Conservation (phyloP, 2,888 invertebrate species). For the Ditula angustiorana region DNA sequence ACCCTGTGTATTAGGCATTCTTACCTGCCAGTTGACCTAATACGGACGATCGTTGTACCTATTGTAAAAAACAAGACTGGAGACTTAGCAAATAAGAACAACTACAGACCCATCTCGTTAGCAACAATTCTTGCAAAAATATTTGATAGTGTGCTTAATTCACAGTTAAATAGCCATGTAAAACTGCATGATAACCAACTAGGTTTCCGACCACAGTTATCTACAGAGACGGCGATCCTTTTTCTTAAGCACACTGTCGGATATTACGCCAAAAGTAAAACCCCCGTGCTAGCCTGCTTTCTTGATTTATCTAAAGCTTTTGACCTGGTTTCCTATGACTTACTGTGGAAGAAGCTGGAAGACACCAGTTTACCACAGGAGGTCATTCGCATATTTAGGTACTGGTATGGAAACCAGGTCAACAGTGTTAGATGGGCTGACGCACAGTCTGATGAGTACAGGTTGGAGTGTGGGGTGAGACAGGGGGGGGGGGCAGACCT, state of each 20-base stretch:
- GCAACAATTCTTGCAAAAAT: constrained; percentile 43
- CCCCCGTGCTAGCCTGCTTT: constrained; percentile 40
- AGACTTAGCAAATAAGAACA: constrained; percentile 38
- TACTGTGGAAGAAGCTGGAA: constrained; percentile 31
- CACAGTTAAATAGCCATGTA: constrained; percentile 37
- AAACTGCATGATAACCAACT: constrained; percentile 45
- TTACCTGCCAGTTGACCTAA: constrained; percentile 28
- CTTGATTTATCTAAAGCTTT: constrained; percentile 42
- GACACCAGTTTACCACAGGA: constrained; percentile 11
- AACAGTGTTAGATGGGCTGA: too few species aligned
- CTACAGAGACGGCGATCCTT: constrained; percentile 44
- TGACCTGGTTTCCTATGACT: constrained; percentile 42
- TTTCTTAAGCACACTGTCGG: constrained; percentile 43
- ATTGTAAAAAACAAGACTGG: constrained; percentile 37
- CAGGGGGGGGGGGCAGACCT: too few species aligned
- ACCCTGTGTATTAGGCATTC: background rate
- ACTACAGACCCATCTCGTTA: constrained; percentile 48
- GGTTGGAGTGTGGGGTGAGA: too few species aligned
- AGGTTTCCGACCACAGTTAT: constrained; percentile 42
- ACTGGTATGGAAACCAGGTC: too few species aligned
- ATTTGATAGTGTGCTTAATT: constrained; percentile 43
- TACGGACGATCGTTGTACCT: constrained; percentile 34
- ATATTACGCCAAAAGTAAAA: constrained; percentile 26
- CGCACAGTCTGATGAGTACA: too few species aligned
- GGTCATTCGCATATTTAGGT: constrained; percentile 17